Base-by-base conservation (phyloP, 2,888 invertebrate species). In the Chromoteleia sp. region DNA sequence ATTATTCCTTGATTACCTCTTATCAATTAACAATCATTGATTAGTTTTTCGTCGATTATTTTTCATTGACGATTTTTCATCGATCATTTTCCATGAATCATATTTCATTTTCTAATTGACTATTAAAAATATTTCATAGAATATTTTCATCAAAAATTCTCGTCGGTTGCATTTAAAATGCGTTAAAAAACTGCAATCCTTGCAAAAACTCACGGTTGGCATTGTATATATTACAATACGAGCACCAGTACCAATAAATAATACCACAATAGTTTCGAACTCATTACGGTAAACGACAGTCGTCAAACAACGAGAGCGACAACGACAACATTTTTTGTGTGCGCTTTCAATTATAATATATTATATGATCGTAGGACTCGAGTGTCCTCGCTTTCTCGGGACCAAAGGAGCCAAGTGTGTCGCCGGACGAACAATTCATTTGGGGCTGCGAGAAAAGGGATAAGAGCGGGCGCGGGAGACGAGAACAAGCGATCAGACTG, bases 331-430 rank as follows among this genome's bases (percentile, higher is more conserved):
- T 39, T 25, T 39, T 52, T 67, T 6, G 59, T 21, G 3, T 6
- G 25, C 25, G 25, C 25, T 59, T 41, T 25, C 1, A 12, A 14
- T 41, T 59, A 59, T 41, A 59, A 36, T 21, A 39, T 52, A 41
- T 52, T 14, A 52, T 25, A 59, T 29, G 17, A 43, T 29, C 41
- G 48, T 14, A 12, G 12, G 30, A 12, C 14, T 56, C 17, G 48
- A 58, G 58, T 70, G 70, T 70, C 41, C 58, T 56, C 45, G 52
- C 15, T 30, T 21, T 58, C 71, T 39, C 50, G 59, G 50, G 10
- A 74, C 63, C 45, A 74, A 73, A 73, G 43, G 48, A 25, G 29
- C 73, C 63, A 52, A 74, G 45, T 63, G 43, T 61, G 71, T 71
- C 71, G 61, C 52, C 61, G 15, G n/a, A 17, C 41, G 58, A 74